Evolutionary conservation across 2,888 invertebrate genomes (phyloP).

Genomic region (Tenodera sinensis): DNA sequence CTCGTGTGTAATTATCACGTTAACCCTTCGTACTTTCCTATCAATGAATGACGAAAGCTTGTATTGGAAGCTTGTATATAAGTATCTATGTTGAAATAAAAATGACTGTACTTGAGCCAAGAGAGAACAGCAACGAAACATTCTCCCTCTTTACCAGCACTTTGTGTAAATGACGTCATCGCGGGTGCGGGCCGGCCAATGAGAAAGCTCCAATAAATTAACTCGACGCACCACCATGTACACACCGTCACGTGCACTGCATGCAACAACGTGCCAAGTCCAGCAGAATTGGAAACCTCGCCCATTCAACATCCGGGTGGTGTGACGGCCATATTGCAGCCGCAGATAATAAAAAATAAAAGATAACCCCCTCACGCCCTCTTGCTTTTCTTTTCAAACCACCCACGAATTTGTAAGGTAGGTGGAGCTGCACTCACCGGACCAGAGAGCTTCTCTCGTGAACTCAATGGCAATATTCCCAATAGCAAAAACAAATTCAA

Average conservation of each 20-base stretch:
- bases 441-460: background rate
- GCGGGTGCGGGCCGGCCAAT: background rate
- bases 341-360: background rate
- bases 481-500: background rate
- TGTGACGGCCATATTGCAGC: background rate
- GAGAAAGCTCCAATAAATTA: slow-evolving; percentile 16
- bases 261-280: background rate
- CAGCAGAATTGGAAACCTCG: background rate
- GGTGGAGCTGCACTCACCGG: background rate
- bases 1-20: too few species aligned
- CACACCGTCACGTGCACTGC: background rate
- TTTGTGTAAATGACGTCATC: slow-evolving; percentile 16
- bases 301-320: background rate
- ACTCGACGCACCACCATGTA: background rate
- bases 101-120: background rate
- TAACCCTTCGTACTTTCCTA: too few species aligned
- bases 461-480: background rate
- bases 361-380: background rate
- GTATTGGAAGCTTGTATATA: background rate
- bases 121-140: background rate
- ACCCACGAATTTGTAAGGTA: background rate
- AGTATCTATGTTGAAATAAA: background rate
- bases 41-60: too few species aligned
- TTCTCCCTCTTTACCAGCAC: background rate
- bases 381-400: background rate